Evolutionary conservation across 2,888 invertebrate species (phyloP), one percentile per base, ranked within the genome.

Genomic region (Himalopsyche anomala): DNA sequence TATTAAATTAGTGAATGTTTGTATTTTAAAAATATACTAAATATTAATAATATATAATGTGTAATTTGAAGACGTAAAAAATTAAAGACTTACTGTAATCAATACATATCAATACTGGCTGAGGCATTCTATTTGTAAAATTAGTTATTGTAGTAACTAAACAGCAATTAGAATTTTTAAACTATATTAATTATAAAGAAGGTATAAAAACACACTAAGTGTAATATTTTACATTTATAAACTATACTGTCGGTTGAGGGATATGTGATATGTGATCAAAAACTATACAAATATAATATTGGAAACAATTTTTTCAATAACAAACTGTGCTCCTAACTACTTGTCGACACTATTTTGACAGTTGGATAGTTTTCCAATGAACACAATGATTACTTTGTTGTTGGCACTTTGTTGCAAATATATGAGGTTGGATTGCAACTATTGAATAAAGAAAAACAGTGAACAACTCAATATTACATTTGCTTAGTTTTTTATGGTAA

Each of bases 41-140:
- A 91, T 90, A 90, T 90, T 87, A 89, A 85, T 89, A 89, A 89
- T 90, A 38, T 28, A 28, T 89, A 89, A 89, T 74, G 51, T 51
- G 28, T 80, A 82, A 28, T 82, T 69, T 82, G 82, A 45, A 45
- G 81, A 82, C 38, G 40, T 82, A 85, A 87, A 90, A 91, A 91
- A 83, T 90, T 89, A 92, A 92, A 92, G 91, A 92, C 91, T 92
- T 89, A 91, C 91, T 90, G 91, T 92, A 93, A 93, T 92, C 90
- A 91, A 92, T 91, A 93, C 92, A 93, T 93, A 93, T 93, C 92
- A 89, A 90, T 90, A 82, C 92, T 93, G 93, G 93, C 93, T 93
- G 93, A 92, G 93, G 93, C 93, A 93, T 93, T 93, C 81, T 84
- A 83, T 84, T 62, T 62, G 62, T 62, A 62, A 62, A 62, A 62